Percentiles rank a stretch among this genome's conserved stretches.
Conservation (phyloP, 2,888 invertebrate species). For the Dryobotodes eremita region DNA sequence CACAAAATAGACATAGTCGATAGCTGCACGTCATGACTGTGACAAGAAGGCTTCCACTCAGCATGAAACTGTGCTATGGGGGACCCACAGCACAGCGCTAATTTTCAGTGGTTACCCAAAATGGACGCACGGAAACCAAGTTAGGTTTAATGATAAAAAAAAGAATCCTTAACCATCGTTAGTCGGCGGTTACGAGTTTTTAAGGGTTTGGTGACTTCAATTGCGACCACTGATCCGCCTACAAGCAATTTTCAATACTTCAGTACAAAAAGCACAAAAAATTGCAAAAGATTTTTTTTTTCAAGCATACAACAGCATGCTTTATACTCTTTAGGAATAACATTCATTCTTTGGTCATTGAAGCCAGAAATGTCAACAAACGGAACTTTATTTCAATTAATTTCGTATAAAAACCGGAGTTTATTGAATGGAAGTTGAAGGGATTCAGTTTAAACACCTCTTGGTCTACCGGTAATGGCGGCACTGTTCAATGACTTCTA, state of each 20-base stretch:
- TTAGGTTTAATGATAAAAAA: too few species aligned
- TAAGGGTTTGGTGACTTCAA: conserved; percentile 6
- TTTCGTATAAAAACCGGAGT: background rate
- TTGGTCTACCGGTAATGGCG: background rate
- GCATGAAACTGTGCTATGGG: too few species aligned
- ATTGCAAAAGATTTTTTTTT: background rate
- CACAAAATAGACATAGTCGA: too few species aligned
- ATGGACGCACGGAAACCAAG: too few species aligned
- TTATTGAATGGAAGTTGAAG: conserved; percentile 17
- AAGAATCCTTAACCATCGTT: background rate
- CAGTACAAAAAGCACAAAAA: background rate
- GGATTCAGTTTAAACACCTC: conserved; percentile 40
- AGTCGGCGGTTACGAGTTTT: background rate
- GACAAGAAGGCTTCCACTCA: too few species aligned
- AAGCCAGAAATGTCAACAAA: background rate
- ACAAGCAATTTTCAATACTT: background rate
- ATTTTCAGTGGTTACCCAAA: too few species aligned
- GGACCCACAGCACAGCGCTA: too few species aligned
- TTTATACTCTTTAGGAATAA: background rate
- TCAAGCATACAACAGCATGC: background rate
- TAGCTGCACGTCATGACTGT: too few species aligned
- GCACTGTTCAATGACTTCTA: conserved; percentile 1
- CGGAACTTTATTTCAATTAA: background rate
- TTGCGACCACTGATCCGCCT: background rate
- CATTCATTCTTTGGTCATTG: background rate